Evolutionary conservation across 2,797 vertebrate species (phyloP), one percentile per base, ranked within the genome.

Genomic region (Tadarida brasiliensis): DNA sequence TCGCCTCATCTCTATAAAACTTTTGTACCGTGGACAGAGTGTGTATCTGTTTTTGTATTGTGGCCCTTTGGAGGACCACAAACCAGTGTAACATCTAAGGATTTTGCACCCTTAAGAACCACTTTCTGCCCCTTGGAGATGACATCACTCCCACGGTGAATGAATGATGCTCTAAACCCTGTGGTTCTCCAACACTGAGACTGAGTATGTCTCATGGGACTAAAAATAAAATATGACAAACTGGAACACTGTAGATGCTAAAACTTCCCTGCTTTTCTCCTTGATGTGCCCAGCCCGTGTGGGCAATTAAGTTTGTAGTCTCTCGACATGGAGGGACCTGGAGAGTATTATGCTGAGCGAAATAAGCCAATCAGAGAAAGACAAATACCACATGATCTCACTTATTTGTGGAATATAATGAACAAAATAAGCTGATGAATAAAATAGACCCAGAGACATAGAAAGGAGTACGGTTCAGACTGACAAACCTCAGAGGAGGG

Each of bases 171-270:
- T 78, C 11, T 89, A 47, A 91, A 39, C 39, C 39, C 35, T 54
- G 4, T 65, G 44, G n/a, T 12, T 92, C 15, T 63, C 54, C 12
- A 91, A 19, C 24, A 24, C 16, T 17, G 70, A 54, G 30, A 54
- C 11, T 30, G 47, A 56, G 15, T 49, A 20, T 56, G 19, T 81
- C 70, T 54, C 61, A 8, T 88, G 87, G 63, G 71, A 77, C 77
- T 94, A 33, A 94, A 86, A 76, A 77, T 70, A 87, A 92, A 88
- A 77, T 51, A 84, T 17, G 47, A 56, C 14, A 81, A 59, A 61
- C 10, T 12, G 30, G 47, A 80, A 22, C 1, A 24, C 9, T 4
- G 1, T 44, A 78, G 61, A 17, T 51, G 57, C 47, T 91, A 7
- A 2, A 16, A 3, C 33, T 65, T 5, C 49, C 35, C n/a, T 39